These are phyloP conservation scores for Thalpophila matura DNA, from an alignment of 2,888 invertebrate genomes.

Conservation along the genomic window DNA sequence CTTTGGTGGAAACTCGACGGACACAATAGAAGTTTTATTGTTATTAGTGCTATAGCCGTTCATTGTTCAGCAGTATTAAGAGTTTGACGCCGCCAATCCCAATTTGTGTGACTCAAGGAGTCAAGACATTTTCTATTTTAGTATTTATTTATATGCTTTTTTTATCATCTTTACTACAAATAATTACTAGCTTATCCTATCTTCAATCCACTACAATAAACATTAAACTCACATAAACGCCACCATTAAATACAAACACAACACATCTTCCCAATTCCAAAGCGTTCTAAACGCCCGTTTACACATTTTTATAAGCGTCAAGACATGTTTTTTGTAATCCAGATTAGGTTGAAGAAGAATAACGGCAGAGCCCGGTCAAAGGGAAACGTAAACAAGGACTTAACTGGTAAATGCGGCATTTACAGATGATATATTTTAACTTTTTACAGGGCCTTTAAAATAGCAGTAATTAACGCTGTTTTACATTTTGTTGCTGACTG, in stretches of 20 bases:
- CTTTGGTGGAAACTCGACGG: too few species aligned
- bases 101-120: too few species aligned
- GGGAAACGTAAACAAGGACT: conserved; percentile 72
- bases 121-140: too few species aligned
- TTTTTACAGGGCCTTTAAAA: conserved; percentile 41
- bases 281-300: conserved; percentile 54
- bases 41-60: too few species aligned
- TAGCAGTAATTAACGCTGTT: conserved; percentile 45
- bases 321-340: conserved; percentile 77
- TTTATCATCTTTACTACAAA: not conserved
- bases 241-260: not conserved
- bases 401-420: conserved; percentile 57
- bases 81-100: too few species aligned
- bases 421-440: conserved; percentile 55
- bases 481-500: conserved; percentile 21
- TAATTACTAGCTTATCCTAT: not conserved
- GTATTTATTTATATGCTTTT: too few species aligned
- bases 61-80: too few species aligned
- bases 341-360: conserved; percentile 79
- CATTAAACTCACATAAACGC: not conserved
- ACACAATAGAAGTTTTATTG: too few species aligned
- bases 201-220: not conserved
- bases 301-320: conserved; percentile 56
- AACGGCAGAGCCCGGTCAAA: conserved; percentile 72
- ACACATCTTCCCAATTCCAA: not conserved